A percentile compares a stretch with the other conserved stretches of the same genome.
Conservation (phyloP, 1,140 invertebrate species). For the Rhynchophorus ferrugineus region DNA sequence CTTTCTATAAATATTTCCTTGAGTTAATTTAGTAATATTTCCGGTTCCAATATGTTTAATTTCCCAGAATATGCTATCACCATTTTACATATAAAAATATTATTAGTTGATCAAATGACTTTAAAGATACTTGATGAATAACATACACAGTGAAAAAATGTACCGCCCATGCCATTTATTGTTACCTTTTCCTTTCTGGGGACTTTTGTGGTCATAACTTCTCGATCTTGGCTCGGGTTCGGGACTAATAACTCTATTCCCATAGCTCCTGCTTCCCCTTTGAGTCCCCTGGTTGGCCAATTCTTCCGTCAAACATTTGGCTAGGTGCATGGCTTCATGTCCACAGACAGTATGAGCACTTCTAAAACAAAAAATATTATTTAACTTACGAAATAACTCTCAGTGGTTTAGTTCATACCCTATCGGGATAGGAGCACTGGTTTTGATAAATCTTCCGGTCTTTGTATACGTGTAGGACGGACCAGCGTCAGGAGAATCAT, state of each 20-base stretch:
- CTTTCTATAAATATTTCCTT: too few relatives aligned
- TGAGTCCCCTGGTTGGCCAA: constrained; percentile 52
- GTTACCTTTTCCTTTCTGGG: constrained; percentile 47
- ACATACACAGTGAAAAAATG: too few relatives aligned
- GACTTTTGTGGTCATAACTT: constrained; percentile 49
- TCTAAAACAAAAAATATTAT: constrained; percentile 16
- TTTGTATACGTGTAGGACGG: constrained; percentile 4
- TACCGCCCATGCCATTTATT: constrained; percentile 10
- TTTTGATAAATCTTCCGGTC: constrained; percentile 32
- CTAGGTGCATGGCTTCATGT: constrained; percentile 67
- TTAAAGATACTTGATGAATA: too few relatives aligned
- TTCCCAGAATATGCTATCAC: too few relatives aligned
- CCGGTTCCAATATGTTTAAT: too few relatives aligned
- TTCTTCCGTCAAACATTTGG: constrained; percentile 62
- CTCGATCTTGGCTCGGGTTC: constrained; percentile 52
- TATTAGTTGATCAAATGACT: too few relatives aligned
- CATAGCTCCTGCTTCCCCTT: constrained; percentile 39
- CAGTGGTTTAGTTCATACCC: constrained; percentile 40
- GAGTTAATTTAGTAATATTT: too few relatives aligned
- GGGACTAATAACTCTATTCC: constrained; percentile 41
- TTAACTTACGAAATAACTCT: background rate
- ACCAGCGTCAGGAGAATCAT: constrained; percentile 8
- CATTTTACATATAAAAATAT: too few relatives aligned
- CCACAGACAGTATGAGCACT: constrained; percentile 65
- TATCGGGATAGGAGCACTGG: constrained; percentile 62